Percentiles rank a stretch among this genome's conserved stretches.
phyloP scores from a whole-genome alignment of 64 coral and sea anemone genomes.

The Cladopsammia gracilis region DNA sequence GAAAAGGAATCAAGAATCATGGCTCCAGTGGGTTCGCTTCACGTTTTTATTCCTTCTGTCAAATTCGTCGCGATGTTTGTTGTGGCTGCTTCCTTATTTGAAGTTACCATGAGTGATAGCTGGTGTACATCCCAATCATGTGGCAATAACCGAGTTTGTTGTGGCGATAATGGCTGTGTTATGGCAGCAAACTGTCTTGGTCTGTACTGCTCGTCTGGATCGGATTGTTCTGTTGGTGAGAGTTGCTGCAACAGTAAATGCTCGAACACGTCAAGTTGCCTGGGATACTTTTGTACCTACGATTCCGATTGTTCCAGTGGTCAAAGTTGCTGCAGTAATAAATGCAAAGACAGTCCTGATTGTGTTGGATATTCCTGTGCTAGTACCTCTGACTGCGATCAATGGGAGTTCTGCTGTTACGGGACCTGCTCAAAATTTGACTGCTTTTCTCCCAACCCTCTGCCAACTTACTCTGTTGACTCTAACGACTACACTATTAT shows the following conservation, averaged over 20 bases:
- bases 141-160: not conserved
- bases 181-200: too few relatives aligned
- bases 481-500: not conserved
- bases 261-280: not conserved
- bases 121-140: not conserved
- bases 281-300: not conserved
- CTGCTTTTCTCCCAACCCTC: not conserved
- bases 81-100: not conserved
- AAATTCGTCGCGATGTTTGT: not conserved
- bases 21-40: too few relatives aligned
- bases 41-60: too few relatives aligned
- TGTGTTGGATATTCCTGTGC: not conserved
- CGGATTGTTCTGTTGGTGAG: not conserved
- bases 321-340: not conserved
- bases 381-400: not conserved
- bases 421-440: not conserved
- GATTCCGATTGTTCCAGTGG: constrained; percentile 15
- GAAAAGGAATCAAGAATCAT: too few relatives aligned
- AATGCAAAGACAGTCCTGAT: not conserved
- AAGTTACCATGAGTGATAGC: not conserved
- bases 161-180: not conserved
- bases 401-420: not conserved
- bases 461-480: not conserved
- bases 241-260: constrained; percentile 32
- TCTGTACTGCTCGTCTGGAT: not conserved